Percentiles rank a stretch among this genome's conserved stretches.
phyloP scores from a whole-genome alignment of 2,797 vertebrate genomes.

The Xenopus petersii region DNA sequence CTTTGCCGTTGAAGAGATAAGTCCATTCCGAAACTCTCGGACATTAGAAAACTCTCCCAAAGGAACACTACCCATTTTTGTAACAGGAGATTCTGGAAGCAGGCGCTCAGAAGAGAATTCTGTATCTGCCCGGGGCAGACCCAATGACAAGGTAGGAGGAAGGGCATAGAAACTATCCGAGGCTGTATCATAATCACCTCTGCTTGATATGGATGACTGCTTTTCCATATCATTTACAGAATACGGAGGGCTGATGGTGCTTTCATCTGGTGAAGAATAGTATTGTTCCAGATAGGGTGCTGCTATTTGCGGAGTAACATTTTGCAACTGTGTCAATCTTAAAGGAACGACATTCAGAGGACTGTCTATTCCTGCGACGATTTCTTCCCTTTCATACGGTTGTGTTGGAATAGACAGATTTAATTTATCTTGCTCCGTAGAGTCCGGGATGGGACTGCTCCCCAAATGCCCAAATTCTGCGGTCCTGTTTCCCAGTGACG shows the following conservation, averaged over 20 bases:
- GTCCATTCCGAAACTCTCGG: not conserved
- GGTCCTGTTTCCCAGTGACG: not conserved
- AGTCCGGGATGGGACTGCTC: too few relatives aligned
- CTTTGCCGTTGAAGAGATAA: slow-evolving; percentile 25
- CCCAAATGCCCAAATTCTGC: not conserved
- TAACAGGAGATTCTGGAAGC: slow-evolving; percentile 1
- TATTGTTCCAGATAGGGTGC: not conserved
- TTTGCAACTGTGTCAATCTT: not conserved
- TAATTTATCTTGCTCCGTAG: not conserved
- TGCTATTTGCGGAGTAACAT: not conserved
- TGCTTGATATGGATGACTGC: slow-evolving; percentile 25
- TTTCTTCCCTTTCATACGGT: not conserved
- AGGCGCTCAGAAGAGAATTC: not conserved
- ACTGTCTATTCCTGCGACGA: not conserved
- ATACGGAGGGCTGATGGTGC: not conserved
- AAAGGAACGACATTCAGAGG: not conserved
- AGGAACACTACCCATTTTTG: not conserved
- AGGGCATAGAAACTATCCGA: slow-evolving; percentile 11
- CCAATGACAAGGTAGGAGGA: slow-evolving; percentile 26
- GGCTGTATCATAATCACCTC: slow-evolving; percentile 15
- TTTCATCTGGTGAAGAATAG: not conserved
- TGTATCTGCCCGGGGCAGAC: slow-evolving; percentile 15
- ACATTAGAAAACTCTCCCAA: slow-evolving; percentile 2
- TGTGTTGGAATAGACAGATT: too few relatives aligned
- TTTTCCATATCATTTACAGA: not conserved